A percentile compares a stretch with the other conserved stretches of the same genome.
Evolutionary conservation across 2,113 vertebrate genomes (phyloP).

Genomic region (Arenaria interpres): DNA sequence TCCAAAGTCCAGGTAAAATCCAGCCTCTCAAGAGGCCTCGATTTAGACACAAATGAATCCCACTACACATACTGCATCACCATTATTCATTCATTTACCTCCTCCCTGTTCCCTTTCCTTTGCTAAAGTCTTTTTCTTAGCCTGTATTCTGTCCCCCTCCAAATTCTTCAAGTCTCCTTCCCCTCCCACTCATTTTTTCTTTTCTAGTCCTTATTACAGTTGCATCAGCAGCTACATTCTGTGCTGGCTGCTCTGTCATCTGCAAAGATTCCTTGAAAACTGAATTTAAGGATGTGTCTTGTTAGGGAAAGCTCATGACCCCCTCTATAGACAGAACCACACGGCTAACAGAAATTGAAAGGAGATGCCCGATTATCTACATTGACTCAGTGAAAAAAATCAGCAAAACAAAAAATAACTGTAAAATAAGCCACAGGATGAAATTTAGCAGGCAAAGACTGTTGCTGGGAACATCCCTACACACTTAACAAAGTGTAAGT

Average conservation of each 20-base stretch:
- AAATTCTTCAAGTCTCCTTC: not conserved
- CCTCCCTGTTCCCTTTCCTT: not conserved
- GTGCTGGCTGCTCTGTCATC: not conserved
- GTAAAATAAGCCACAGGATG: not conserved
- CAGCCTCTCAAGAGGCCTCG: not conserved
- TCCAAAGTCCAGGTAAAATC: not conserved
- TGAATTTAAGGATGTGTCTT: not conserved
- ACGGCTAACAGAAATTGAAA: not conserved
- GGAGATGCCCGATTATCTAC: not conserved
- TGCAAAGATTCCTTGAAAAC: not conserved
- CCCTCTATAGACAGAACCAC: not conserved
- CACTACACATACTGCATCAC: fast-evolving
- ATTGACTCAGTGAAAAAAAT: not conserved
- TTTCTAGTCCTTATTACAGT: not conserved
- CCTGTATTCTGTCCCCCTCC: not conserved
- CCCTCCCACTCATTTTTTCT: not conserved
- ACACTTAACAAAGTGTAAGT: not conserved
- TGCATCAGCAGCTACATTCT: not conserved
- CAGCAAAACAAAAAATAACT: not conserved
- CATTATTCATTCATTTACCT: not conserved
- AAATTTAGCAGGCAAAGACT: not conserved
- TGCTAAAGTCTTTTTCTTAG: not conserved
- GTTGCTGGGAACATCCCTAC: not conserved
- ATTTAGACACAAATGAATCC: not conserved
- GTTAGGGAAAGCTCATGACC: not conserved